These are phyloP conservation scores for Leptonema lineaticorne DNA, from an alignment of 1,140 invertebrate species.

Conservation along the genomic window DNA sequence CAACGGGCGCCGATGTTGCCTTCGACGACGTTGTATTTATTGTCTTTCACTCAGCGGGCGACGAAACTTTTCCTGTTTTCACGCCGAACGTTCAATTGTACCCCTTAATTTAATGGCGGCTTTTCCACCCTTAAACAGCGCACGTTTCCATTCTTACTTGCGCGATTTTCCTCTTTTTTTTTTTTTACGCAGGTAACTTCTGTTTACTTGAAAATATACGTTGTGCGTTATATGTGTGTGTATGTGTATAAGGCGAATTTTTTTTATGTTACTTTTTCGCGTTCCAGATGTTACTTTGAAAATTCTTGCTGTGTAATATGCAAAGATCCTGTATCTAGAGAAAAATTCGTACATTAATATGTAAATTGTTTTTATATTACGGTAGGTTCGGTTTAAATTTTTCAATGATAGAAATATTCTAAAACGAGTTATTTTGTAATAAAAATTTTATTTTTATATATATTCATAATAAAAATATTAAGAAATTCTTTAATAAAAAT, in stretches of 20 bases:
- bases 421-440: too few species aligned
- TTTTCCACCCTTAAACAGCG: not conserved
- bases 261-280: too few species aligned
- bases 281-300: too few species aligned
- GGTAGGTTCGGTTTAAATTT: too few species aligned
- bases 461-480: too few species aligned
- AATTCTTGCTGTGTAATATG: too few species aligned
- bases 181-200: not conserved
- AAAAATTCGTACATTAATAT: too few species aligned
- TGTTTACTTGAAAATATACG: not conserved
- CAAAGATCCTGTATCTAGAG: too few species aligned
- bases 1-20: not conserved
- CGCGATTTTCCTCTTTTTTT: not conserved
- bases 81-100: conserved; percentile 23
- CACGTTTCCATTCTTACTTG: not conserved
- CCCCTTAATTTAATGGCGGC: conserved; percentile 24
- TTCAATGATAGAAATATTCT: too few species aligned
- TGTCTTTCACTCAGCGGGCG: conserved; percentile 25
- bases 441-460: too few species aligned
- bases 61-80: conserved; percentile 26
- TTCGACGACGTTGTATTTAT: conserved; percentile 17
- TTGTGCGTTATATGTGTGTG: not conserved
- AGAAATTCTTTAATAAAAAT: too few species aligned
- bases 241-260: not conserved
- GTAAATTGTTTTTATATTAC: too few species aligned